phyloP scores from a whole-genome alignment of 1,140 invertebrate species.

The Drosophila repleta region DNA sequence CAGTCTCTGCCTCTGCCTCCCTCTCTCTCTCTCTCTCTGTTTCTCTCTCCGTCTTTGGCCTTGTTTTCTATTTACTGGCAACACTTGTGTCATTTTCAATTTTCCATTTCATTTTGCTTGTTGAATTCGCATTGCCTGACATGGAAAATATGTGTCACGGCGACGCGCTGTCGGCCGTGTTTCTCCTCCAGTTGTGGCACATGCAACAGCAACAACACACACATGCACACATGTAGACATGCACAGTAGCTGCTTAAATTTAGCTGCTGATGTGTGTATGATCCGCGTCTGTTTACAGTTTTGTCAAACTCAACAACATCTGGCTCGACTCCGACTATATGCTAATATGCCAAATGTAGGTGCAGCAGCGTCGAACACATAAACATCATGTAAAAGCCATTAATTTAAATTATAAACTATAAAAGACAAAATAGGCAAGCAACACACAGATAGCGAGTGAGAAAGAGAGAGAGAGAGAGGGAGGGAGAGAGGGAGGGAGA shows the following conservation, averaged over 20 bases:
- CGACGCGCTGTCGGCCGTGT: conserved; percentile 25
- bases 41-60: conserved; percentile 4
- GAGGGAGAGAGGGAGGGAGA: neutral
- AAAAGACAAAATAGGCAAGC: conserved; percentile 64
- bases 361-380: conserved; percentile 49
- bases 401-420: conserved; percentile 81
- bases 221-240: neutral
- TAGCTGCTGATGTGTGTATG: conserved; percentile 46
- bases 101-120: conserved; percentile 37
- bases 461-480: neutral
- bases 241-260: conserved; percentile 31
- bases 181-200: conserved; percentile 22
- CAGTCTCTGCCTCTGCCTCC: neutral
- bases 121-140: conserved; percentile 50
- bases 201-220: conserved; percentile 15
- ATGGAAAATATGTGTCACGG: conserved; percentile 67
- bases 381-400: conserved; percentile 75
- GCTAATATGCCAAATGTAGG: conserved; percentile 26
- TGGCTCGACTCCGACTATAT: conserved; percentile 44
- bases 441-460: conserved; percentile 2
- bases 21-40: neutral
- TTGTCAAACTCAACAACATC: conserved; percentile 59
- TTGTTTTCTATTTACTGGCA: conserved; percentile 26
- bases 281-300: conserved; percentile 32
- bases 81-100: conserved; percentile 45